Conservation (phyloP, 2,113 vertebrate genomes). For the Eptesicus fuscus region DNA sequence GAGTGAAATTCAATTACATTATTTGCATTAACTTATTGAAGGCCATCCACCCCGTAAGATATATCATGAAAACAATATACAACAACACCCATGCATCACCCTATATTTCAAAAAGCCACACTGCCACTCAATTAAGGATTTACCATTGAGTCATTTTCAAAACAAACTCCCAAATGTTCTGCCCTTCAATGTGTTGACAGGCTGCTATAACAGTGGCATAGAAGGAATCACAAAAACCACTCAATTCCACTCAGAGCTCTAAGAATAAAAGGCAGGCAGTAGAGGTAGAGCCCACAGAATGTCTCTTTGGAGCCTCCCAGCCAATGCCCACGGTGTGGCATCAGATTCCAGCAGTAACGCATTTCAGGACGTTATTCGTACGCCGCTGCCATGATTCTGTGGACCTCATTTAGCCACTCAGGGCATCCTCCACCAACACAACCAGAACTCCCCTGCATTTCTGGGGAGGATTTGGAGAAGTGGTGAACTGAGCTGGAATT, state of each 20-base stretch:
- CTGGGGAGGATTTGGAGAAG: not conserved
- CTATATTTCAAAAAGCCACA: constrained; percentile 22
- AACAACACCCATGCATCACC: constrained; percentile 4
- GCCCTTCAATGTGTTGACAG: constrained; percentile 21
- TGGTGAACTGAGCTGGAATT: not conserved
- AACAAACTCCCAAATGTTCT: constrained; percentile 32
- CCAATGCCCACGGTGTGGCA: not conserved
- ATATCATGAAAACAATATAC: constrained; percentile 39
- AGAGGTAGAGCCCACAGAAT: not conserved
- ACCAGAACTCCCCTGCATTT: not conserved
- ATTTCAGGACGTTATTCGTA: not conserved
- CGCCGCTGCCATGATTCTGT: not conserved
- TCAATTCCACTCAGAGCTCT: not conserved
- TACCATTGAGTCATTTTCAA: constrained; percentile 40
- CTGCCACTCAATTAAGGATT: constrained; percentile 35
- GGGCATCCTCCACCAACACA: not conserved
- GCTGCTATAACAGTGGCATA: not conserved
- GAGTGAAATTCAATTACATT: constrained; percentile 18
- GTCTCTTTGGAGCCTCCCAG: not conserved
- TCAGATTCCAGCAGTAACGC: not conserved
- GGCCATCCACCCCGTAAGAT: not conserved
- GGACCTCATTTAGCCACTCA: not conserved
- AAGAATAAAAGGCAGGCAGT: not conserved
- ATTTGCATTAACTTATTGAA: constrained; percentile 46
- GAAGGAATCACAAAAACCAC: not conserved